Evolutionary conservation across 1,140 invertebrate genomes (phyloP).

Genomic region (Brachionus rotundiformis): DNA sequence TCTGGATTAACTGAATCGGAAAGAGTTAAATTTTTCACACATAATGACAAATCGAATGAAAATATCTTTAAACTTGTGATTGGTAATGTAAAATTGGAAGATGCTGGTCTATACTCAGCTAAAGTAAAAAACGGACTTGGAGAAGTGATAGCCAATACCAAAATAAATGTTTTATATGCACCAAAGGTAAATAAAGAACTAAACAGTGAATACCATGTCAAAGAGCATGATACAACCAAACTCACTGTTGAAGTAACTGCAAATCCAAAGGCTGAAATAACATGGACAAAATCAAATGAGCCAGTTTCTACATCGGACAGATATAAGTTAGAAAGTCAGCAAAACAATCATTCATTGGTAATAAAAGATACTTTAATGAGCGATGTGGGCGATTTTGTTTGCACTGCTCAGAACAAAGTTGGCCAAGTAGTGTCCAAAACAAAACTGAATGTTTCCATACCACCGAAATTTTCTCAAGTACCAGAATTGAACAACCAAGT

Average conservation of each 20-base stretch:
- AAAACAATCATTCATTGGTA: background rate
- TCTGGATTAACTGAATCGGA: background rate
- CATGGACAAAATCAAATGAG: conserved; percentile 60
- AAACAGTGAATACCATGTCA: background rate
- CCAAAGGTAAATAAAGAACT: conserved; percentile 17
- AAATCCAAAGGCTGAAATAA: conserved; percentile 53
- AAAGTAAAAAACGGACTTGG: conserved; percentile 29
- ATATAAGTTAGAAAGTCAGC: conserved; percentile 30
- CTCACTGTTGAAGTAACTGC: conserved; percentile 23
- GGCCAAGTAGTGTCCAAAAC: conserved; percentile 75
- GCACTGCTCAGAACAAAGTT: conserved; percentile 77
- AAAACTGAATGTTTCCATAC: conserved; percentile 57
- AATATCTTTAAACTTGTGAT: conserved; percentile 61
- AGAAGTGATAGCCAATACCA: conserved; percentile 13
- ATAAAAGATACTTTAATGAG: conserved; percentile 52
- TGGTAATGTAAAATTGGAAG: background rate
- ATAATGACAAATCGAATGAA: conserved; percentile 55
- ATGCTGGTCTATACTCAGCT: conserved; percentile 15
- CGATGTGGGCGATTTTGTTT: conserved; percentile 50
- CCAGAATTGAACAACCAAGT: conserved; percentile 23
- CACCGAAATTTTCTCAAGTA: background rate
- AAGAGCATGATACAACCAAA: conserved; percentile 26
- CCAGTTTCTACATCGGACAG: background rate
- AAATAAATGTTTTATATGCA: conserved; percentile 2
- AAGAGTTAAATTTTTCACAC: background rate